Base-by-base conservation (phyloP, 2,113 vertebrate species). In the Theropithecus gelada region DNA sequence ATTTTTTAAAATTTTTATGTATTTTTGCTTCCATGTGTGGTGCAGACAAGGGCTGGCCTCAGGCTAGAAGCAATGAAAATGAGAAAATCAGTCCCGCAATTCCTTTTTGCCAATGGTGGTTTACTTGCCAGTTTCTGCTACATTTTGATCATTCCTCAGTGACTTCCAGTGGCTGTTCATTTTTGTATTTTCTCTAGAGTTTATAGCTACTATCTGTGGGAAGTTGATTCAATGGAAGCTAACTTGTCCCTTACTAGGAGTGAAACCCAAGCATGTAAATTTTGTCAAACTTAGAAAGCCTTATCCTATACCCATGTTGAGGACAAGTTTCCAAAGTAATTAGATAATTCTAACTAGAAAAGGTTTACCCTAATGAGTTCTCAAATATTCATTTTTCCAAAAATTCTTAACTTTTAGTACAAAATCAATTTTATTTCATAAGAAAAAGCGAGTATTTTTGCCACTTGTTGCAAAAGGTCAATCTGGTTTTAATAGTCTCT, bases 261-360 rank as follows among this genome's bases (percentile, higher is more conserved):
- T 61, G 73, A 92, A 64, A 66, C 2, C 16, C 32, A 48, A 66
- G 25, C 3, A 38, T 50, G 43, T 35, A 70, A 52, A 81, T 40
- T 76, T n/a, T 38, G 5, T 52, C 40, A 59, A 25, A n/a, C 38
- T 88, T 70, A 82, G 38, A 82, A 88, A 70, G n/a, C 11, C 30
- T 87, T 88, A 59, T 52, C 14, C 9, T 81, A 8, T 22, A 68
- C 16, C 12, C 45, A 86, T 1, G 1, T 72, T 55, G 22, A 93
- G 64, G 17, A 86, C 3, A 61, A 17, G 3, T 83, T 83, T 83
- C 25, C 25, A 64, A 88, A 82, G 59, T 93, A 87, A 90, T 64
- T 38, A 84, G 2, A 55, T 66, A 55, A 32, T 61, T 73, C 72
- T 70, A 82, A 72, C 30, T 45, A 35, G n/a, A 75, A 45, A 27